Conservation (phyloP, 2,113 vertebrate genomes). For the Microtus pennsylvanicus region DNA sequence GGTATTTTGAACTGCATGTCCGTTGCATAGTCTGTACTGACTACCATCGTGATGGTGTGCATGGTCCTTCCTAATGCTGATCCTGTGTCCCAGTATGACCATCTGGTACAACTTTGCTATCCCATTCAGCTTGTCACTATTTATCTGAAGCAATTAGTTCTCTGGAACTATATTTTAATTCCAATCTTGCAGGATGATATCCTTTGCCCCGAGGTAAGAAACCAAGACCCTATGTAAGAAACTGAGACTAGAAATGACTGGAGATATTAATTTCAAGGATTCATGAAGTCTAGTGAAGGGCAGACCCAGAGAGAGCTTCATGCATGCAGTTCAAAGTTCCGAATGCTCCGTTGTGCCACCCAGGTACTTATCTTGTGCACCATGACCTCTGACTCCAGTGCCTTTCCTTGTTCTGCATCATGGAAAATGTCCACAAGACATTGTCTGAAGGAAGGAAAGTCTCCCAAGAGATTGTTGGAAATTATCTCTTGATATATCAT, state of each 20-base stretch:
- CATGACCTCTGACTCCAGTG: not conserved
- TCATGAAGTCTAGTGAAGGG: not conserved
- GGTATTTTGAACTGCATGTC: not conserved
- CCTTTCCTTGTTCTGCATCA: fast-evolving
- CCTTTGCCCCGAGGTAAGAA: not conserved
- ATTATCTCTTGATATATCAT: not conserved
- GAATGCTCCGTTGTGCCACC: fast-evolving
- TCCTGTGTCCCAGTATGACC: too few relatives aligned
- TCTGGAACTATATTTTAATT: not conserved
- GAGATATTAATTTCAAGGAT: too few relatives aligned
- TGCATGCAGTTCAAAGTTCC: not conserved
- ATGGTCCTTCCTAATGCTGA: not conserved
- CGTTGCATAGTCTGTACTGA: not conserved
- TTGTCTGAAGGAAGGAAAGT: not conserved
- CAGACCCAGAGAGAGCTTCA: fast-evolving
- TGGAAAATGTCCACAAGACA: not conserved
- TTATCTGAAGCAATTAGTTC: not conserved
- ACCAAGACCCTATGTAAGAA: not conserved
- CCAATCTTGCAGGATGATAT: not conserved
- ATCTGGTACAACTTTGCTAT: not conserved
- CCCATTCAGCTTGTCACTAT: not conserved
- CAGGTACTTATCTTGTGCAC: not conserved
- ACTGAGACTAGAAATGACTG: not conserved
- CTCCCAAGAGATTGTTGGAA: not conserved
- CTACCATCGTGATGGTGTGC: not conserved